These are phyloP conservation scores for Papilio protenor DNA, from an alignment of 2,888 invertebrate genomes.

Conservation along the genomic window DNA sequence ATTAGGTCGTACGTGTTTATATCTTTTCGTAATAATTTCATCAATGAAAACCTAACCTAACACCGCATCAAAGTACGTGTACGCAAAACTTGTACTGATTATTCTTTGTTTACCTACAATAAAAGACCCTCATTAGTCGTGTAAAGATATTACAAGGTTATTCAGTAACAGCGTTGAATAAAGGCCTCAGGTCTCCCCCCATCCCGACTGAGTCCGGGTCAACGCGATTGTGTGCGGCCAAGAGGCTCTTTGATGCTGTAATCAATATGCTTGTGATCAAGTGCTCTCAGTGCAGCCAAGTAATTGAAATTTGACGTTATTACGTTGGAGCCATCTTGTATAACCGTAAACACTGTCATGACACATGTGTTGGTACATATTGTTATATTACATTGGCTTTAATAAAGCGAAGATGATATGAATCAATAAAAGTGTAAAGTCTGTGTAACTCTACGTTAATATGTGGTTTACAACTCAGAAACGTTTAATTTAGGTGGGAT, in stretches of 20 bases:
- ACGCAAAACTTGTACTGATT: background rate
- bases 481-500: no score
- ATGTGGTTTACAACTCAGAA: no score
- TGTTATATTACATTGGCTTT: background rate
- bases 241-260: conserved; percentile 32
- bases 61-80: background rate
- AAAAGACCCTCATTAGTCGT: background rate
- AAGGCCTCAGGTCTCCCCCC: conserved; percentile 7
- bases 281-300: conserved; percentile 11
- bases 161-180: conserved; percentile 15
- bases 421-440: no score
- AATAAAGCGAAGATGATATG: no score
- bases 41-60: background rate
- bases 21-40: no score
- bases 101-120: conserved; percentile 3
- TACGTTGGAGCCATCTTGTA: background rate
- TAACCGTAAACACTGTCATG: background rate
- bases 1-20: no score
- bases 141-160: conserved; percentile 32
- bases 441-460: no score
- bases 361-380: background rate
- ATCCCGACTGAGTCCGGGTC: conserved; percentile 28
- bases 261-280: conserved; percentile 34
- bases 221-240: conserved; percentile 32
- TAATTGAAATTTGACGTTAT: conserved; percentile 33